These are phyloP conservation scores for Euborellia annulipes DNA, from an alignment of 1,140 invertebrate genomes.

Conservation along the genomic window DNA sequence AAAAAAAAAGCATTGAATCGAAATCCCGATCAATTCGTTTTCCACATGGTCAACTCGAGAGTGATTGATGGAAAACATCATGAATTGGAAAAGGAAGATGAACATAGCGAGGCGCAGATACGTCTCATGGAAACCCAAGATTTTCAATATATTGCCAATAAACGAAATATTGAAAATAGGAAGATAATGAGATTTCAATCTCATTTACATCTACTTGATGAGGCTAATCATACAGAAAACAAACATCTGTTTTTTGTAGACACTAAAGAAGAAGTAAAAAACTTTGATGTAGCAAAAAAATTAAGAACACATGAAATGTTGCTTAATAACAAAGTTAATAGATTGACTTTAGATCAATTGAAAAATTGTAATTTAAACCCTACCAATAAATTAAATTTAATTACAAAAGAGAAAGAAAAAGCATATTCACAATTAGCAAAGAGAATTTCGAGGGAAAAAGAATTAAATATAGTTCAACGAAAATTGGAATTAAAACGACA, in stretches of 20 bases:
- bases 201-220: conserved; percentile 66
- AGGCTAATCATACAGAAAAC: conserved; percentile 46
- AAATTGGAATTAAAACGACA: conserved; percentile 68
- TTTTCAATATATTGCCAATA: conserved; percentile 74
- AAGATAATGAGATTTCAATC: conserved; percentile 77
- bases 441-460: conserved; percentile 64
- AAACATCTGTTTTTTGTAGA: conserved; percentile 73
- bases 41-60: conserved; percentile 92
- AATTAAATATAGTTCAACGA: conserved; percentile 61
- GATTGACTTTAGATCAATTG: conserved; percentile 44
- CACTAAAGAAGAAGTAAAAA: conserved; percentile 38
- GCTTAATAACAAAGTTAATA: conserved; percentile 48
- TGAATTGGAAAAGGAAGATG: conserved; percentile 48
- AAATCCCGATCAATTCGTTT: conserved; percentile 98
- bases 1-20: conserved; percentile 71
- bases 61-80: conserved; percentile 51
- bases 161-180: conserved; percentile 67
- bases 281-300: conserved; percentile 53
- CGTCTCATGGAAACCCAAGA: conserved; percentile 85
- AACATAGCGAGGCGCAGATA: conserved; percentile 64
- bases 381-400: conserved; percentile 35
- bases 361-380: conserved; percentile 38
- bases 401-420: conserved; percentile 39
- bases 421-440: conserved; percentile 65
- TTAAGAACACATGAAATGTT: conserved; percentile 60